Base-by-base conservation (phyloP, 2,797 vertebrate genomes). In the Enteromius mattozi region DNA sequence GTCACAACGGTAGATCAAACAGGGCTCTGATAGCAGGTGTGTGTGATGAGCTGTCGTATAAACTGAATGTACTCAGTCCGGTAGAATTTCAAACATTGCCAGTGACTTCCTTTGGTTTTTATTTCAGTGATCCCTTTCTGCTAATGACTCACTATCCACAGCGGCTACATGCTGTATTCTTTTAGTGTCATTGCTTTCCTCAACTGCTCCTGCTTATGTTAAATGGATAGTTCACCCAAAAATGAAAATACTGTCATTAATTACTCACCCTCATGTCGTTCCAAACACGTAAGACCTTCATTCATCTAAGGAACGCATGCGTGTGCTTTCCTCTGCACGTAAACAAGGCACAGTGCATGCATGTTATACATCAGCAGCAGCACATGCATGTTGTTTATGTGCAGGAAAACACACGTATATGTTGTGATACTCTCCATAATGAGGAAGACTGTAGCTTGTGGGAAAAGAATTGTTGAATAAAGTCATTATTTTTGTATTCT, bases 1-100 rank as follows among this genome's bases (percentile, higher is more conserved):
- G 83, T 84, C 76, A 84, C 83, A 71, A 71, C 21, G 51, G 27
- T 54, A 63, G 51, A 71, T 49, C 14, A 35, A n/a, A 71, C 68
- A 40, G 12, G 40, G 66, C 76, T 84, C 76, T 79, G 83, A 79
- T 72, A 79, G 51, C 27, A 84, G 83, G 83, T 79, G 83, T 84
- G 19, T 72, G 82, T 70, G 82, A 84, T 51, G 66, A 10, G 21
- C 76, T 79, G 76, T 84, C 82, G 40, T 78, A 24, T 77, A 76
- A 75, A 59, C 61, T 75, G 70, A 80, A 79, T 81, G 59, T 76
- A 68, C 61, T 65, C 45, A 37, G 70, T 51, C 27, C 61, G 80
- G 51, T 61, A 81, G 30, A 56, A 54, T 54, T 27, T n/a, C 0
- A 12, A 76, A 49, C 70, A 40, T 5, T 30, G n/a, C 66, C 8